Evolutionary conservation across 2,888 invertebrate genomes (phyloP), one percentile per base, ranked within the genome.

Genomic region (Phasia obesa): DNA sequence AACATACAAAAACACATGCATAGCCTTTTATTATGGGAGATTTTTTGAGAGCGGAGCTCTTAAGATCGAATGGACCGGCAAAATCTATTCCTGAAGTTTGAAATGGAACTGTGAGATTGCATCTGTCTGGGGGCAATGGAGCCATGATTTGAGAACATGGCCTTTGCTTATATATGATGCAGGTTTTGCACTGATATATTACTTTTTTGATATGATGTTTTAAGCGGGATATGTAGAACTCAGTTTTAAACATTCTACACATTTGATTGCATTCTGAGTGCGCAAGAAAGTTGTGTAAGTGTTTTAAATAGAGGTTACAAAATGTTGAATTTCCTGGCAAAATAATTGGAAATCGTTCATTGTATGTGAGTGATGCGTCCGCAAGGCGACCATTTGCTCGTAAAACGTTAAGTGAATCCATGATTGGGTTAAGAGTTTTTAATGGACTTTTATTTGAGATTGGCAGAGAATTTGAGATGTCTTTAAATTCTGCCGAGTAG

Each of bases 251-350:
- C 38, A 38, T 42, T 31, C 74, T 17, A 1, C 23, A 23, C 44
- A 64, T 51, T 1, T 64, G 49, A 13, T 42, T 51, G 13, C 53
- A 35, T 64, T 64, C 74, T 2, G 62, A 62, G 35, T 74, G 74
- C 2, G 25, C 42, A 2, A 27, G 27, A 27, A 27, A 27, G 6
- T 4, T 6, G 27, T 27, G 27, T 27, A 27, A 6, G 6, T 27
- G 27, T 27, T 27, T 3, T 27, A 27, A 27, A 27, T 27, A 27
- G 6, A 27, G 27, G 6, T 27, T 3, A 27, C 27, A 27, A 27
- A 27, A 27, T 6, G 4, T 27, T 27, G 27, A 27, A 6, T 27
- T 27, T 4, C 27, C 27, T 6, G 51, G 53, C 4, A 73, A 11
- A 2, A 73, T 35, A 4, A 73, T 59, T 21, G 73, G 73, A 7